Evolutionary conservation across 2,888 invertebrate genomes (phyloP).

Genomic region (Metacarcinus magister): DNA sequence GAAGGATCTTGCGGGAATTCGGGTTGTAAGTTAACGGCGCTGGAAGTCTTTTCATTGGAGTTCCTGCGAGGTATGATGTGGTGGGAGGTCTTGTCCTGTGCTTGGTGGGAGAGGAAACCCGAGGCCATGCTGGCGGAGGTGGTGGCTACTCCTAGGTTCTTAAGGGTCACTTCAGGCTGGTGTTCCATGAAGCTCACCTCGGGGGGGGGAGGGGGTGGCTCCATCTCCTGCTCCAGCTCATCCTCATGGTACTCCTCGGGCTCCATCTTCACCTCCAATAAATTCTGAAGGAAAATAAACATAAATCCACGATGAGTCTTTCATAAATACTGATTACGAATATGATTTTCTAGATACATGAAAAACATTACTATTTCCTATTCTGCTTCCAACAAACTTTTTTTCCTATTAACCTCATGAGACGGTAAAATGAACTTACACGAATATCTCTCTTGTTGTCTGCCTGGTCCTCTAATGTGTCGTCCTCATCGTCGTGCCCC

Average conservation of each 20-base stretch:
- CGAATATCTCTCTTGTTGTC: conserved; percentile 76
- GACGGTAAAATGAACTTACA: conserved; percentile 52
- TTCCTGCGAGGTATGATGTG: conserved; percentile 62
- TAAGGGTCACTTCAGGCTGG: conserved; percentile 60
- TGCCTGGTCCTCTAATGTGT: conserved; percentile 62
- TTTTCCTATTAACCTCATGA: background rate
- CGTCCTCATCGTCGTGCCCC: conserved; percentile 57
- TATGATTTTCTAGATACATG: no score
- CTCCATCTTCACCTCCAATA: conserved; percentile 81
- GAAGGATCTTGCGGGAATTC: conserved; percentile 82
- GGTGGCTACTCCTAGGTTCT: conserved; percentile 66
- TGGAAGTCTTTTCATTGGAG: conserved; percentile 72
- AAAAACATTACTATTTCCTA: background rate
- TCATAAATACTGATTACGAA: no score
- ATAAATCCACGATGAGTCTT: background rate
- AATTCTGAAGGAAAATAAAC: conserved; percentile 60
- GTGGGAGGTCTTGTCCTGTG: conserved; percentile 67
- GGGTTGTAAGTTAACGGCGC: conserved; percentile 77
- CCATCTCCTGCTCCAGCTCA: conserved; percentile 65
- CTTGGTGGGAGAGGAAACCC: conserved; percentile 69
- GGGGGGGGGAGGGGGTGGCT: conserved; percentile 70
- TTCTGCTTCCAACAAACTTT: background rate
- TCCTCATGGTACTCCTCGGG: conserved; percentile 77
- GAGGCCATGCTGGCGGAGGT: conserved; percentile 68
- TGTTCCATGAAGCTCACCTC: conserved; percentile 75